Evolutionary conservation across 2,888 invertebrate genomes (phyloP).

Genomic region (Erebia palarica): DNA sequence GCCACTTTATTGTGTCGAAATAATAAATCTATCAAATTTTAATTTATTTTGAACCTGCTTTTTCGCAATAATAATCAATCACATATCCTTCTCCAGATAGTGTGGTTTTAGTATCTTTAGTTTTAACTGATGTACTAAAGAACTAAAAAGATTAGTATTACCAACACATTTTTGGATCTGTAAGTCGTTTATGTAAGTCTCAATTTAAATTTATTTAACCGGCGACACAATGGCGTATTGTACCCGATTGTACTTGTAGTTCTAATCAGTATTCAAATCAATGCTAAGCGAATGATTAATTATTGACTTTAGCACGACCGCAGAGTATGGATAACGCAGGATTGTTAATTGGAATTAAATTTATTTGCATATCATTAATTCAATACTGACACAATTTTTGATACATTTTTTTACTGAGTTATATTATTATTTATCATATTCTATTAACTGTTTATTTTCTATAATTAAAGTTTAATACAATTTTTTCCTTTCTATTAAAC

Average conservation of each 20-base stretch:
- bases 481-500: neutral
- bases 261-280: conserved; percentile 76
- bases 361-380: conserved; percentile 40
- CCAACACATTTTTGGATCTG: too few relatives aligned
- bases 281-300: conserved; percentile 75
- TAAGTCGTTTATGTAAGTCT: too few relatives aligned
- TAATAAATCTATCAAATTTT: too few relatives aligned
- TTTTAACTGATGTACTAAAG: too few relatives aligned
- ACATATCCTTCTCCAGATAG: too few relatives aligned
- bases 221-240: conserved; percentile 1
- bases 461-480: neutral
- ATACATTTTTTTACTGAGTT: conserved; percentile 9
- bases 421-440: neutral
- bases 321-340: conserved; percentile 39
- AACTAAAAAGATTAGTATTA: too few relatives aligned
- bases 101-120: too few relatives aligned
- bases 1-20: too few relatives aligned
- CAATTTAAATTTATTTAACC: neutral
- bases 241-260: conserved; percentile 51
- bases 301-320: conserved; percentile 63
- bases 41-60: too few relatives aligned
- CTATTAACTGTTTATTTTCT: neutral
- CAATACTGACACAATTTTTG: conserved; percentile 19
- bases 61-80: too few relatives aligned
- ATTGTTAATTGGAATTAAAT: conserved; percentile 40